Percentiles rank a stretch among this genome's conserved stretches.
phyloP scores from a whole-genome alignment of 2,888 invertebrate species.

The Lydus trimaculatus region DNA sequence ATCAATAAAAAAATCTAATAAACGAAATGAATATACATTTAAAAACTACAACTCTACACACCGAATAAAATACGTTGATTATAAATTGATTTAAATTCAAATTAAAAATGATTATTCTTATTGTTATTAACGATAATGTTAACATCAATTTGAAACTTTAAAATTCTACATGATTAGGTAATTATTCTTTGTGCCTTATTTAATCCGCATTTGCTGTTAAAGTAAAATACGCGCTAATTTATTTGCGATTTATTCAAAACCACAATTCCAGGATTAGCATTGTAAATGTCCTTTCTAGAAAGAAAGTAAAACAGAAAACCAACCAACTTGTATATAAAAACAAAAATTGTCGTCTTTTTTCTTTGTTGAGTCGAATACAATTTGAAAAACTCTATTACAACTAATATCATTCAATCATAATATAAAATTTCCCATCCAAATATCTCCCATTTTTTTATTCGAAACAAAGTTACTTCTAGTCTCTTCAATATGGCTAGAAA shows the following conservation, averaged over 20 bases:
- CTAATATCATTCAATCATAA: neutral
- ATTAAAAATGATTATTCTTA: neutral
- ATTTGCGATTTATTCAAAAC: constrained; percentile 30
- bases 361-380: neutral
- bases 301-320: neutral
- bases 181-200: constrained; percentile 8
- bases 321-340: neutral
- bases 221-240: constrained; percentile 20
- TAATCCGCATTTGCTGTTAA: constrained; percentile 5
- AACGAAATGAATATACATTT: neutral
- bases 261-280: constrained; percentile 26
- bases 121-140: neutral
- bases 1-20: neutral
- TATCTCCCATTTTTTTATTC: too few species aligned
- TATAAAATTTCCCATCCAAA: too few species aligned
- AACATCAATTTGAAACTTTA: neutral
- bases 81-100: neutral
- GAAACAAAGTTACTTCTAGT: neutral
- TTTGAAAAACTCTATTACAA: neutral
- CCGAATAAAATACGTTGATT: neutral
- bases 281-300: constrained; percentile 22
- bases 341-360: neutral
- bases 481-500: too few species aligned
- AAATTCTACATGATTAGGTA: constrained; percentile 8
- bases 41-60: neutral